Evolutionary conservation across 2,888 invertebrate genomes (phyloP).

Genomic region (Aradus depressus): DNA sequence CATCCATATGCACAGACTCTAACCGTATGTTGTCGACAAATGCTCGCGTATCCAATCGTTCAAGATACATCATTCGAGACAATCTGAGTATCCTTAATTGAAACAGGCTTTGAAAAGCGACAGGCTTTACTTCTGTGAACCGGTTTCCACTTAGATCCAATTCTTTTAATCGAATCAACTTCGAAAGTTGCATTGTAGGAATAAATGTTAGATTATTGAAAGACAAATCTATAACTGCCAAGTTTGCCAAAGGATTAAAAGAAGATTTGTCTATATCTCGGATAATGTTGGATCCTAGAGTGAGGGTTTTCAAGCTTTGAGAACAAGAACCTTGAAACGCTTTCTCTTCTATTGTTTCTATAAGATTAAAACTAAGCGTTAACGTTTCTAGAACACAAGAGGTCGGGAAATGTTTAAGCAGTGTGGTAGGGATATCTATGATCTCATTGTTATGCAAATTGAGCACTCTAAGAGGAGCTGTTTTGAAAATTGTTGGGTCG

Average conservation of each 20-base stretch:
- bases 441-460: slow-evolving; percentile 68
- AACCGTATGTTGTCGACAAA: slow-evolving; percentile 77
- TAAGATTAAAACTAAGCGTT: slow-evolving; percentile 66
- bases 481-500: slow-evolving; percentile 55
- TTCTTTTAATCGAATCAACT: slow-evolving; percentile 61
- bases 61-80: slow-evolving; percentile 37
- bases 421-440: slow-evolving; percentile 56
- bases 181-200: slow-evolving; percentile 63
- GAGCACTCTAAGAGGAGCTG: slow-evolving; percentile 57
- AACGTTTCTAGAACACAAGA: slow-evolving; percentile 54
- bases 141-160: slow-evolving; percentile 70
- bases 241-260: slow-evolving; percentile 59
- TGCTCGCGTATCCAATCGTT: slow-evolving; percentile 60
- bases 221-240: slow-evolving; percentile 63
- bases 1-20: slow-evolving; percentile 64
- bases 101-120: slow-evolving; percentile 60
- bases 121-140: slow-evolving; percentile 56
- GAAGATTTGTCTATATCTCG: slow-evolving; percentile 57
- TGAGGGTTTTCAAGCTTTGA: slow-evolving; percentile 46
- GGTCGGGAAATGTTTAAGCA: slow-evolving; percentile 47
- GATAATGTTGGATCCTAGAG: slow-evolving; percentile 63
- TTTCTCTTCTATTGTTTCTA: slow-evolving; percentile 57
- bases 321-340: slow-evolving; percentile 63
- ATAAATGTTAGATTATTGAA: slow-evolving; percentile 71
- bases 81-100: slow-evolving; percentile 64